Percentiles rank a stretch among this genome's conserved stretches.
These are phyloP conservation scores for Anthophora plumipes DNA, from an alignment of 2,888 invertebrate species.

Conservation along the genomic window DNA sequence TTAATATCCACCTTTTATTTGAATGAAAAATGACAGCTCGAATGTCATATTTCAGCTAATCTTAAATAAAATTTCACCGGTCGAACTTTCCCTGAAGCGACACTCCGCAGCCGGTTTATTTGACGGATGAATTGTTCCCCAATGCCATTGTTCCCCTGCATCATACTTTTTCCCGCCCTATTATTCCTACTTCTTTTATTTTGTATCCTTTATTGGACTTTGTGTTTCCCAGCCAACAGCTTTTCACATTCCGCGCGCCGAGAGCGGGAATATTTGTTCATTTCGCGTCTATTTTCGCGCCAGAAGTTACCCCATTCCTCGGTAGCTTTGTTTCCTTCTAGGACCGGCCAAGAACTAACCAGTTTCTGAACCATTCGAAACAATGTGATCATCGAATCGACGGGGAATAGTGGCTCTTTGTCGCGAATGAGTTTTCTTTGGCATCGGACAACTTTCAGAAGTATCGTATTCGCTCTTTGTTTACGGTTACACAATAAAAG, in stretches of 20 bases:
- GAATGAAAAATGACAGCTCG: not conserved
- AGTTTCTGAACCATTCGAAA: not conserved
- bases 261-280: conserved; percentile 4
- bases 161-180: not conserved
- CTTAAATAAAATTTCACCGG: not conserved
- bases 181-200: not conserved
- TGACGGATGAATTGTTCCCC: conserved; percentile 31
- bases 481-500: not conserved
- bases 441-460: not conserved
- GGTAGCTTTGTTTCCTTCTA: not conserved
- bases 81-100: not conserved
- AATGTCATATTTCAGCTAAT: not conserved
- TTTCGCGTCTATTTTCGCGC: conserved; percentile 16
- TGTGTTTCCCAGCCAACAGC: not conserved
- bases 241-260: conserved; percentile 4
- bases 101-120: not conserved
- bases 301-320: not conserved
- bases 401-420: conserved; percentile 4
- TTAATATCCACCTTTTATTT: not conserved
- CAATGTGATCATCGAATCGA: conserved; percentile 23
- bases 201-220: conserved; percentile 12
- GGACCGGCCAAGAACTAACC: not conserved
- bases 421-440: conserved; percentile 23
- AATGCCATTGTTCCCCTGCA: conserved; percentile 20
- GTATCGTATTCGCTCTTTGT: conserved; percentile 11